These are phyloP conservation scores for Hyles vespertilio DNA, from an alignment of 1,140 invertebrate species.

Conservation along the genomic window DNA sequence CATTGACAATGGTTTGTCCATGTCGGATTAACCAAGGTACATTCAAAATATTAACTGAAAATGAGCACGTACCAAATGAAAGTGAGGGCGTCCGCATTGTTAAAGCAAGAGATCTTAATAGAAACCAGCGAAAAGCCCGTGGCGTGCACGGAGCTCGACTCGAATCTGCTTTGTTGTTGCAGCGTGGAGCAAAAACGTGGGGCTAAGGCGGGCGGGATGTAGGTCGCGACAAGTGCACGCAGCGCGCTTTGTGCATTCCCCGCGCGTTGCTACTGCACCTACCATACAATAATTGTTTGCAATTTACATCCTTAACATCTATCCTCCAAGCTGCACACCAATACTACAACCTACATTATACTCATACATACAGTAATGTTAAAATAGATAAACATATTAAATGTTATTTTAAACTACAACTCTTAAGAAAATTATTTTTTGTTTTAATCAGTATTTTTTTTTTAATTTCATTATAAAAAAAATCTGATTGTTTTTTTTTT, in stretches of 20 bases:
- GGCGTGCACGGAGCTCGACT: conserved; percentile 26
- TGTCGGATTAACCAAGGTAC: background rate
- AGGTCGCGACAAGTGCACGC: conserved; percentile 63
- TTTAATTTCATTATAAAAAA: too few species aligned
- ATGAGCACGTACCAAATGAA: conserved; percentile 45
- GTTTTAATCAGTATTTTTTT: too few species aligned
- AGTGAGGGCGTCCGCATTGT: conserved; percentile 67
- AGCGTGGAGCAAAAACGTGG: conserved; percentile 56
- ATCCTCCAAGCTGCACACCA: too few species aligned
- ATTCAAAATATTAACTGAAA: conserved; percentile 22
- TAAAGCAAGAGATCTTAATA: conserved; percentile 55
- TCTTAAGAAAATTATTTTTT: too few species aligned
- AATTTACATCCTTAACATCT: too few species aligned
- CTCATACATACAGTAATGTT: too few species aligned
- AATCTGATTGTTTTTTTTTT: too few species aligned
- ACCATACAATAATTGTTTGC: too few species aligned
- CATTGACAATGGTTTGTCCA: background rate
- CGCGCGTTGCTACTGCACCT: conserved; percentile 1
- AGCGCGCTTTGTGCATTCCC: conserved; percentile 20
- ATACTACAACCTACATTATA: too few species aligned
- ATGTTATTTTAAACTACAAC: too few species aligned
- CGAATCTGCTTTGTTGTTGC: conserved; percentile 41
- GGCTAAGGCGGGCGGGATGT: conserved; percentile 33
- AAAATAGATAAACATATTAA: too few species aligned
- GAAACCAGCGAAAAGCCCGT: conserved; percentile 54